Evolutionary conservation across 2,113 vertebrate genomes (phyloP), one percentile per base, ranked within the genome.

Genomic region (Rhipidura dahli): DNA sequence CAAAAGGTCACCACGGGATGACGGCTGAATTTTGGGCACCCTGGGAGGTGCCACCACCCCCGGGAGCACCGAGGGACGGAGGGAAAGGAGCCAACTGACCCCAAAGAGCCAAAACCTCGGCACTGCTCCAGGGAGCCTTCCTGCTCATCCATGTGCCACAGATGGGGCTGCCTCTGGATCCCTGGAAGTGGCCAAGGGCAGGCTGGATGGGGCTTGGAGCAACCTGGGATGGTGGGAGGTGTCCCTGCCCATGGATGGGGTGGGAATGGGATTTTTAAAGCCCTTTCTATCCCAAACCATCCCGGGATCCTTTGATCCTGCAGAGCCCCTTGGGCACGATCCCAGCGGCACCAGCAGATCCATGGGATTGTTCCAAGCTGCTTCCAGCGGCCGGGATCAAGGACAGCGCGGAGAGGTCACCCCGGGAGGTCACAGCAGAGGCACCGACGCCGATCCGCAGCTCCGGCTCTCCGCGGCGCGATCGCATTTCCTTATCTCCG

Each of bases 361-460:
- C 51, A 3, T 2, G 30, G 1, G 9, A 27, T 15, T 11, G 26
- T 18, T 26, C 60, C 79, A 15, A 12, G 24, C 28, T 10, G 21
- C 39, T 78, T 35, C n/a, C 78, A 12, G 49, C 3, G 7, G 10
- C 60, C 80, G 11, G 47, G 64, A 60, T 56, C 71, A 45, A 51
- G 78, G 44, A 5, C 0, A 3, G 11, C 2, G 13, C 6, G 16
- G 3, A 3, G 39, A 3, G 18, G 16, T 18, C 56, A 1, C 44
- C 2, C 22, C 12, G 10, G 40, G 23, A n/a, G 35, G 60, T 33
- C 59, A 16, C 50, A 3, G 68, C 79, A 35, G 73, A 18, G 35
- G 68, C 79, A 33, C 35, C 8, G 30, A 1, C 21, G 0, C 28
- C 6, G 63, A 2, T 1, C 35, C 1, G 30, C 75, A 1, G 39